Evolutionary conservation across 64 coral and sea anemone genomes (phyloP).

Genomic region (Catalaphyllia jardinei): DNA sequence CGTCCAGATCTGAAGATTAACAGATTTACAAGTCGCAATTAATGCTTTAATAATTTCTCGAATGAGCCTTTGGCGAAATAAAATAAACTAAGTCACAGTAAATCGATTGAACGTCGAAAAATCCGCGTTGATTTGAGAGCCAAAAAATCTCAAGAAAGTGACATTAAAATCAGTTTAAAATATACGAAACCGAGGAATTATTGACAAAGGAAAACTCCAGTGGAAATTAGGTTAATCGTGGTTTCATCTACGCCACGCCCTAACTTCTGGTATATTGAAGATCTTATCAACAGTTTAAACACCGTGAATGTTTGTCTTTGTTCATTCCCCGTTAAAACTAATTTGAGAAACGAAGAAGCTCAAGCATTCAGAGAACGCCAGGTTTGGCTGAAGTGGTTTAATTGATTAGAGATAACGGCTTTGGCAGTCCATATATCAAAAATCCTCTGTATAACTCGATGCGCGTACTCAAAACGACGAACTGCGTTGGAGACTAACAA

Average conservation of each 20-base stretch:
- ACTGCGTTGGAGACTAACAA: no score
- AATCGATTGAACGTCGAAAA: not conserved
- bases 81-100: not conserved
- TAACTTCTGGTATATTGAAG: not conserved
- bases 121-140: not conserved
- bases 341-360: conserved; percentile 12
- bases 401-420: not conserved
- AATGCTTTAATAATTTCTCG: not conserved
- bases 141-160: not conserved
- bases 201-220: not conserved
- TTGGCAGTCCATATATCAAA: not conserved
- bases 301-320: not conserved
- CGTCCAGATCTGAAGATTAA: conserved; percentile 12
- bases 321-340: conserved; percentile 17
- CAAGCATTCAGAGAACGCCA: conserved; percentile 7
- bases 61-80: not conserved
- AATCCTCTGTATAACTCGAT: no score
- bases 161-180: no score
- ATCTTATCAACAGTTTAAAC: conserved; percentile 35
- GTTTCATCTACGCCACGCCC: not conserved
- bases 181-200: not conserved
- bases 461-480: no score
- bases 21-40: not conserved
- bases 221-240: conserved; percentile 17
- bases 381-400: not conserved